Base-by-base conservation (phyloP, 2,113 vertebrate genomes). In the Panthera uncia region DNA sequence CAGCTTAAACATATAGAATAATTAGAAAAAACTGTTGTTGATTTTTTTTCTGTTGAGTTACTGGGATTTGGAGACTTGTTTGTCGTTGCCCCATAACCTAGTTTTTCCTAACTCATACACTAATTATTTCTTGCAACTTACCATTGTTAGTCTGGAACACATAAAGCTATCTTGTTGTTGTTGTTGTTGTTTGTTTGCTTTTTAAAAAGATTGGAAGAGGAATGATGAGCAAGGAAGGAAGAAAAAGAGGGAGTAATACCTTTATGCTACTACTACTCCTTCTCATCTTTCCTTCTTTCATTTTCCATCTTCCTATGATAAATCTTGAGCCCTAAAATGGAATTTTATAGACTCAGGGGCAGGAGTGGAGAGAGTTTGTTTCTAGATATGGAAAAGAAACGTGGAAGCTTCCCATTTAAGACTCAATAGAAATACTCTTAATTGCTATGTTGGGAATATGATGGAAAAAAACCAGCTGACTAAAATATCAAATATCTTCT, bases 1-100 rank as follows among this genome's bases (percentile, higher is more conserved):
- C 19, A 73, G 48, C 29, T 71, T 41, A 41, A 76, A 76, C 41
- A 45, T 68, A 18, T 31, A 89, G 31, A 73, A 65, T 31, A 71
- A 55, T 83, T 83, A 52, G 31, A 2, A 10, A 89, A 33, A 52
- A 48, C 1, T 74, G 21, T 48, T 33, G 2, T 45, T 94, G 45
- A 12, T 31, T 65, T 19, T 19, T 83, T 95, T 19, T 61, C 41
- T 76, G 25, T 82, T 71, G 73, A 36, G 2, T 91, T 55, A 41
- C 81, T 96, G 52, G 90, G 74, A 90, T 80, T 92, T 91, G 87
- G 87, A 79, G 55, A 50, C 12, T 66, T 89, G 16, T 78, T 83
- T 87, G 45, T 66, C 91, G 14, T 31, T 66, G 18, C 23, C 79
- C 29, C 10, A 7, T 82, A 88, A 91, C 33, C 19, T 52, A 92